These are phyloP conservation scores for Mystacides longicornis DNA, from an alignment of 2,888 invertebrate species.

Conservation along the genomic window DNA sequence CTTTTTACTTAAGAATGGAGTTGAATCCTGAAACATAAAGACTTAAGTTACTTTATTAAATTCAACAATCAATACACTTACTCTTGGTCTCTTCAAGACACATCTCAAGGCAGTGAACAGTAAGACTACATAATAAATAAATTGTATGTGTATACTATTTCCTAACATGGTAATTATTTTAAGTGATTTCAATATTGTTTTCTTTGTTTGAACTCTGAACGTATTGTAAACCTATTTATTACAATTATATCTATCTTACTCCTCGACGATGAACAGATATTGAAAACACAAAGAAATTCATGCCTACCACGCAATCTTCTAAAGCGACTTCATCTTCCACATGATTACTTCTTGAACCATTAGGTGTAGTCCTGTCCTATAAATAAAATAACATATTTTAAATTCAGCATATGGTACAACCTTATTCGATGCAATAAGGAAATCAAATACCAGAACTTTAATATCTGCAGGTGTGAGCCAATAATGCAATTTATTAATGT, in stretches of 20 bases:
- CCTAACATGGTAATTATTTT: too few species aligned
- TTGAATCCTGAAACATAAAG: constrained; percentile 1
- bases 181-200: too few species aligned
- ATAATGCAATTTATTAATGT: not conserved
- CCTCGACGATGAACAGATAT: not conserved
- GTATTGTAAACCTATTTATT: not conserved
- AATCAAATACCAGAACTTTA: not conserved
- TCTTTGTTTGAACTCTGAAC: not conserved
- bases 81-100: too few species aligned
- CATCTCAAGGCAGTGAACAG: too few species aligned
- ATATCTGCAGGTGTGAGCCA: not conserved
- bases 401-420: not conserved
- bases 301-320: not conserved
- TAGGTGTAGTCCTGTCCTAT: too few species aligned
- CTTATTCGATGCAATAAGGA: not conserved
- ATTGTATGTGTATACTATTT: too few species aligned
- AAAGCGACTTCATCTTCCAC: too few species aligned
- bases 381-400: not conserved
- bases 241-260: not conserved
- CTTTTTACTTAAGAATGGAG: not conserved
- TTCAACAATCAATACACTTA: too few species aligned
- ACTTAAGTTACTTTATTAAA: too few species aligned
- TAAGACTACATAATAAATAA: too few species aligned
- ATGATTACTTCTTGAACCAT: too few species aligned
- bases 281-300: not conserved